Percentiles rank a stretch among this genome's conserved stretches.
Conservation (phyloP, 2,113 vertebrate genomes). For the Suricata suricatta region DNA sequence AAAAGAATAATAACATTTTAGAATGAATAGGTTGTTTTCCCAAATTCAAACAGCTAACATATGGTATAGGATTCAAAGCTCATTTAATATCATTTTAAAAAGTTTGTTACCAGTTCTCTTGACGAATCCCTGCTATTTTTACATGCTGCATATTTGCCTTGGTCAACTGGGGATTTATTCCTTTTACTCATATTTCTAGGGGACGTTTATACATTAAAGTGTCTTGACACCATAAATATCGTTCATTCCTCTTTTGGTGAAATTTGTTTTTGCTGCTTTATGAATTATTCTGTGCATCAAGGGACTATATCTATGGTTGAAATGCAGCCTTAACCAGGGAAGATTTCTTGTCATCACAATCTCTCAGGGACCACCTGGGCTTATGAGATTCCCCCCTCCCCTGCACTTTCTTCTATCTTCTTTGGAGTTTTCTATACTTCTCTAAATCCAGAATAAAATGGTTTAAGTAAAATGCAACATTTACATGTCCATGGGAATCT, state of each 20-base stretch:
- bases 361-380: neutral
- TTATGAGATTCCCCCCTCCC: neutral
- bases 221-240: neutral
- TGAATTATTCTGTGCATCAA: neutral
- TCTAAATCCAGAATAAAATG: neutral
- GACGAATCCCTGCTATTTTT: neutral
- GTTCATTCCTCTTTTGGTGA: neutral
- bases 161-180: neutral
- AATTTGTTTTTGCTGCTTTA: neutral
- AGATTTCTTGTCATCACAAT: neutral
- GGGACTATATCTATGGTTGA: neutral
- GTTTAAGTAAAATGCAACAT: neutral
- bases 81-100: neutral
- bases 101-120: neutral
- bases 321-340: neutral
- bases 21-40: neutral
- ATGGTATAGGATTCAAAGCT: neutral
- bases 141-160: too few relatives aligned
- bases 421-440: neutral
- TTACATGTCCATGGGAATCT: neutral
- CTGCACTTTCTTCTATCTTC: neutral
- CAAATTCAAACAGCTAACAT: neutral
- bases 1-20: neutral
- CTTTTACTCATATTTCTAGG: neutral
- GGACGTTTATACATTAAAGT: neutral